Conservation (phyloP, 2,888 invertebrate species). For the Apantesis nais region DNA sequence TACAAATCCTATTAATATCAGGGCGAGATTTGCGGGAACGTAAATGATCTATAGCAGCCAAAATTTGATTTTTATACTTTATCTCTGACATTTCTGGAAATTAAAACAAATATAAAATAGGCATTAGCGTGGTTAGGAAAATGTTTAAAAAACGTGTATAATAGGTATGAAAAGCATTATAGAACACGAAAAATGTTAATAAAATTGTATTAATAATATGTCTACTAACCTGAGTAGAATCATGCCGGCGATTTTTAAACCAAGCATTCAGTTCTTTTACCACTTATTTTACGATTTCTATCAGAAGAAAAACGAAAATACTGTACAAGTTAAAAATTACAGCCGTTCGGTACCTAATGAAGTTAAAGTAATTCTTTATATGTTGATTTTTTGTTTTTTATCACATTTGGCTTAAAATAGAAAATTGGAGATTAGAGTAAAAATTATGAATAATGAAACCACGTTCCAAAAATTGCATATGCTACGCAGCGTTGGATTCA, state of each 20-base stretch:
- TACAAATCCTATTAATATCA: slow-evolving; percentile 92
- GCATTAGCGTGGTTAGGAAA: slow-evolving; percentile 10
- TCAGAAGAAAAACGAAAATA: neutral
- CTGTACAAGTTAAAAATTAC: neutral
- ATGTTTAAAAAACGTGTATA: slow-evolving; percentile 26
- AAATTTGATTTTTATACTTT: slow-evolving; percentile 90
- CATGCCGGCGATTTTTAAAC: slow-evolving; percentile 75
- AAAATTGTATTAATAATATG: neutral
- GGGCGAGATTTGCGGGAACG: slow-evolving; percentile 94
- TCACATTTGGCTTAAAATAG: too few species aligned
- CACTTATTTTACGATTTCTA: neutral
- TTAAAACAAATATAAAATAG: slow-evolving; percentile 29
- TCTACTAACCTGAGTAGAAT: slow-evolving; percentile 70
- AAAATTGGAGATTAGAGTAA: too few species aligned
- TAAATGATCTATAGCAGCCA: slow-evolving; percentile 94
- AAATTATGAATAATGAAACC: too few species aligned
- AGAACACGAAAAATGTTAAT: slow-evolving; percentile 14
- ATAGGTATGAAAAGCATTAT: neutral
- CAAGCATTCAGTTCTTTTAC: slow-evolving; percentile 36
- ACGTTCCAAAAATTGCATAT: too few species aligned
- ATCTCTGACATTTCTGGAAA: slow-evolving; percentile 86
- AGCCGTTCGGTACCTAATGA: too few species aligned
- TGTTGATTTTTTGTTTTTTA: too few species aligned
- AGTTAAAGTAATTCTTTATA: too few species aligned
- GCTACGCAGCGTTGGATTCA: too few species aligned